phyloP scores from a whole-genome alignment of 2,797 vertebrate species.

The Delichon dasypus region DNA sequence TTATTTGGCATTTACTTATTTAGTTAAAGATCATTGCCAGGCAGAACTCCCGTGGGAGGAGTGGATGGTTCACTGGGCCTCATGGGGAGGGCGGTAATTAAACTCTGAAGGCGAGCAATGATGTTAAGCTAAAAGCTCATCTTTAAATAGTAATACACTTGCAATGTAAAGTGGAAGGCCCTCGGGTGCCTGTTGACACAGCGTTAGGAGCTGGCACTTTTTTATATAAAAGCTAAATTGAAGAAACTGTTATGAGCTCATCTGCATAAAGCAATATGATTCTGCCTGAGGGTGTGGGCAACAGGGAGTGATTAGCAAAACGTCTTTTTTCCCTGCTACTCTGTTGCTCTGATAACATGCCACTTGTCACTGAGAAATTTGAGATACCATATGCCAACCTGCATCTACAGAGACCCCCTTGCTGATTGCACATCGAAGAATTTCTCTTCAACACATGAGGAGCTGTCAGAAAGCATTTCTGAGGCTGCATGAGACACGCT shows the following conservation, averaged over 20 bases:
- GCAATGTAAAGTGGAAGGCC: slow-evolving; percentile 79
- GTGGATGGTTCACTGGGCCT: slow-evolving; percentile 79
- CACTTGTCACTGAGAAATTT: slow-evolving; percentile 86
- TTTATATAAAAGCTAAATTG: slow-evolving; percentile 86
- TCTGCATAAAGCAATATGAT: slow-evolving; percentile 91
- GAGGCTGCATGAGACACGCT: slow-evolving; percentile 13
- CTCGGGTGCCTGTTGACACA: slow-evolving; percentile 90
- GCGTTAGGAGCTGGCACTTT: slow-evolving; percentile 78
- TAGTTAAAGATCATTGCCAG: slow-evolving; percentile 80
- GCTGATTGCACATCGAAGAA: slow-evolving; percentile 65
- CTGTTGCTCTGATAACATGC: slow-evolving; percentile 81
- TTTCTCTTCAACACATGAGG: slow-evolving; percentile 45
- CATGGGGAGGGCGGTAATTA: slow-evolving; percentile 87
- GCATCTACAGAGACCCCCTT: slow-evolving; percentile 75
- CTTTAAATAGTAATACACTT: slow-evolving; percentile 85
- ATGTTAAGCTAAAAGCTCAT: slow-evolving; percentile 86
- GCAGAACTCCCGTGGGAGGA: slow-evolving; percentile 76
- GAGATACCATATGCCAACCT: slow-evolving; percentile 86
- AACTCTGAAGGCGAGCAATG: slow-evolving; percentile 78
- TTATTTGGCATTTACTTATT: slow-evolving; percentile 78
- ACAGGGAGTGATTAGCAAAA: slow-evolving; percentile 87
- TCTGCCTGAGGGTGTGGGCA: slow-evolving; percentile 88
- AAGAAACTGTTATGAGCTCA: slow-evolving; percentile 90
- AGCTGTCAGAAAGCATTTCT: slow-evolving; percentile 50
- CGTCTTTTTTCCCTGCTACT: slow-evolving; percentile 73